A percentile compares a stretch with the other conserved stretches of the same genome.
Evolutionary conservation across 2,113 vertebrate genomes (phyloP).

Genomic region (Bubalus kerabau): DNA sequence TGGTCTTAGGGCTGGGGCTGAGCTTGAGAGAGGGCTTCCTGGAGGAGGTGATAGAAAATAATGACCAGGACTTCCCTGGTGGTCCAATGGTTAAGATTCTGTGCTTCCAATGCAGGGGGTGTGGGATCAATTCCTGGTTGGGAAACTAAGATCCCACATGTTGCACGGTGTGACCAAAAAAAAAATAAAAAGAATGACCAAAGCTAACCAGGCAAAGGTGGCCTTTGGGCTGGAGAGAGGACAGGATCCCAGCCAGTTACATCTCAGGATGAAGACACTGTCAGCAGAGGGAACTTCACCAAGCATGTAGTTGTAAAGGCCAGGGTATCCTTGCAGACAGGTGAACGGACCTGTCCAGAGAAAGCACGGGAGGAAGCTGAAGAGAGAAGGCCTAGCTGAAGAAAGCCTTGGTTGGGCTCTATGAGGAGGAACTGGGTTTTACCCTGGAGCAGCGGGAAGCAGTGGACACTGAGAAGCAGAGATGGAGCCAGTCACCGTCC

Average conservation of each 20-base stretch:
- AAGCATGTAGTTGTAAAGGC: rapidly evolving
- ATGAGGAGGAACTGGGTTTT: background rate
- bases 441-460: background rate
- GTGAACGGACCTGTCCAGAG: background rate
- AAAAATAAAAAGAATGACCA: background rate
- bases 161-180: background rate
- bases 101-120: background rate
- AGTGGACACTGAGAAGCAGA: background rate
- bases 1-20: background rate
- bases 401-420: background rate
- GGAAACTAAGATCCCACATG: background rate
- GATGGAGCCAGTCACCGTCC: background rate
- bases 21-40: background rate
- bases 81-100: background rate
- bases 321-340: background rate
- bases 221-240: background rate
- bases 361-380: background rate
- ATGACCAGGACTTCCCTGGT: background rate
- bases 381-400: background rate
- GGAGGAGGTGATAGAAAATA: background rate
- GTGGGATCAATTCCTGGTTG: background rate
- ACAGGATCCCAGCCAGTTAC: background rate
- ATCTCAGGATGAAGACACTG: background rate
- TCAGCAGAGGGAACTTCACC: background rate
- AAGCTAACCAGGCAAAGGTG: background rate